Conservation (phyloP, 1,140 invertebrate species). For the Amphibalanus amphitrite region DNA sequence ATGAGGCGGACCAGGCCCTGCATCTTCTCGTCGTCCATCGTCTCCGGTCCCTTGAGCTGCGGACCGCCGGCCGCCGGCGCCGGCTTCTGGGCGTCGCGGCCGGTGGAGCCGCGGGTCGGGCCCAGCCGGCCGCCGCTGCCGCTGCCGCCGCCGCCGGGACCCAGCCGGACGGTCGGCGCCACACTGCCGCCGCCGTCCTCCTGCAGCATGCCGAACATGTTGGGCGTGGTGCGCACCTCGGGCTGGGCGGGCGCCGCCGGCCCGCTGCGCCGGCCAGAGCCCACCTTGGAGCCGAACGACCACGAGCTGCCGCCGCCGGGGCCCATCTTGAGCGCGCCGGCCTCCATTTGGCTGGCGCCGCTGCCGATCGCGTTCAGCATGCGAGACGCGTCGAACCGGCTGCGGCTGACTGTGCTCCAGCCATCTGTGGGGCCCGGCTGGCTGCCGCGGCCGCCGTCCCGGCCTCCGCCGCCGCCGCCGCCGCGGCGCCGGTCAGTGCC, state of each 20-base stretch:
- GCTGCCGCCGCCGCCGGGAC: too few species aligned
- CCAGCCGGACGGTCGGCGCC: not conserved
- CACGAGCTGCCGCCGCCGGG: not conserved
- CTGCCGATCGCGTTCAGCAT: not conserved
- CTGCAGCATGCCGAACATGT: not conserved
- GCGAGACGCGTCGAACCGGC: not conserved
- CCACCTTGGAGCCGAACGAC: not conserved
- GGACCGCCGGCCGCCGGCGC: too few species aligned
- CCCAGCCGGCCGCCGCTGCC: too few species aligned
- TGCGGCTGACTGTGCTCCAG: not conserved
- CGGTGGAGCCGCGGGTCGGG: not conserved
- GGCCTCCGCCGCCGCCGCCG: not conserved
- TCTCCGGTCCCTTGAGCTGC: not conserved
- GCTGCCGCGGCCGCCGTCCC: not conserved
- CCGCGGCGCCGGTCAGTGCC: not conserved
- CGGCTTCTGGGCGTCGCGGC: too few species aligned
- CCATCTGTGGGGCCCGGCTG: not conserved
- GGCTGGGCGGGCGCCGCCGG: too few species aligned
- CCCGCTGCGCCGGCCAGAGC: too few species aligned
- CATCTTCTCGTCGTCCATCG: not conserved
- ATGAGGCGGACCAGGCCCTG: not conserved
- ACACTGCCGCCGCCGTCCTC: not conserved
- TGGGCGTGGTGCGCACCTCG: not conserved
- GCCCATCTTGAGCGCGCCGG: not conserved
- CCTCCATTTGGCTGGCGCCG: not conserved